Evolutionary conservation across 1,140 invertebrate genomes (phyloP).

Genomic region (Radopholus similis): DNA sequence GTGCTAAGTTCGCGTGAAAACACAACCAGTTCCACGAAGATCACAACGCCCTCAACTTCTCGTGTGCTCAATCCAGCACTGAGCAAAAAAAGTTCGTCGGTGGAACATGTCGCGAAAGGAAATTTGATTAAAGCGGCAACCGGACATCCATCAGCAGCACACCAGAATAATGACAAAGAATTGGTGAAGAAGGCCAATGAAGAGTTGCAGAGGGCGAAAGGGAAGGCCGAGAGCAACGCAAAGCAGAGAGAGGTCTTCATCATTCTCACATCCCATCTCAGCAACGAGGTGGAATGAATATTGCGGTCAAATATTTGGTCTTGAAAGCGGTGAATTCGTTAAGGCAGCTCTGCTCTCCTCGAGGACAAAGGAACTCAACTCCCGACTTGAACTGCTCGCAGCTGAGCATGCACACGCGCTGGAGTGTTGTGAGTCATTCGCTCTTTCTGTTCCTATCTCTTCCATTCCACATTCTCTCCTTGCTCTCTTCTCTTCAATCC

Average conservation of each 20-base stretch:
- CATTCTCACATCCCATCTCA: background rate
- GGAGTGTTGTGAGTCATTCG: no score
- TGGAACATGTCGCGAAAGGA: background rate
- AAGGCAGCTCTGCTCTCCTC: no score
- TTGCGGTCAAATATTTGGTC: no score
- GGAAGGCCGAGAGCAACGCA: background rate
- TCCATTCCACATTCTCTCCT: no score
- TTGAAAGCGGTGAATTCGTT: no score
- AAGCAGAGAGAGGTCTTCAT: background rate
- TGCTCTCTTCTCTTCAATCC: no score
- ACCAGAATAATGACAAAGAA: background rate
- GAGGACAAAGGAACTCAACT: no score
- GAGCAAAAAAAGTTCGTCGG: background rate
- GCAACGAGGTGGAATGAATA: background rate
- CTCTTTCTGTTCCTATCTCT: no score
- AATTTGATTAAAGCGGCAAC: background rate
- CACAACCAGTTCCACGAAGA: background rate
- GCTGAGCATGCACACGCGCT: no score
- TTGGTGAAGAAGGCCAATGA: background rate
- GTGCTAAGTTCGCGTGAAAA: constrained; percentile 12
- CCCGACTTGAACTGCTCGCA: no score
- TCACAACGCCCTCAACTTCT: background rate
- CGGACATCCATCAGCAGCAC: background rate
- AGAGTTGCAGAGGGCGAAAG: background rate
- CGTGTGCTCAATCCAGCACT: background rate